Evolutionary conservation across 2,797 vertebrate species (phyloP), one percentile per base, ranked within the genome.

Genomic region (Apogon hyalosoma): DNA sequence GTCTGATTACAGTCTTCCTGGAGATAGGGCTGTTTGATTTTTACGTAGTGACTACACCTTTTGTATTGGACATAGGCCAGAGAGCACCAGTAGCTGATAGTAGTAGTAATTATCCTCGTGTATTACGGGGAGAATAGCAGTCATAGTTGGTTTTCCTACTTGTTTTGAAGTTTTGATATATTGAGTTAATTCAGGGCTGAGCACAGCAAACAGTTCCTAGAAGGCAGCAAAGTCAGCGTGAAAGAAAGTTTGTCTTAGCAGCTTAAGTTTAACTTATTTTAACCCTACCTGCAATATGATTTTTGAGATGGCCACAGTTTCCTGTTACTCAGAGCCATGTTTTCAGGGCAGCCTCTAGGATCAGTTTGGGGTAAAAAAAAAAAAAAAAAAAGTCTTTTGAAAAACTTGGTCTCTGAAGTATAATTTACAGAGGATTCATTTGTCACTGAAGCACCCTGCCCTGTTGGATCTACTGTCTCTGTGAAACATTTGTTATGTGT

Each of bases 401-500:
- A 36, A 36, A 36, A 40, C 9, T 28, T 50, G 43, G 19, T 79
- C 52, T 45, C 38, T 38, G 5, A 12, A 59, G 58, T 53, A 18
- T 53, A 48, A 54, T 53, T 58, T 53, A 56, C 46, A 1, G 14
- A 47, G 6, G 28, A 39, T n/a, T 63, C 43, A 67, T 77, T 75
- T 75, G 47, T 82, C 55, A 80, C 51, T 10, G 56, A 59, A 67
- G 48, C 46, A 46, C 40, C 49, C 9, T 50, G 24, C 69, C 16
- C 18, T 42, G 9, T 41, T 62, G 50, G 38, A 45, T 63, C 12
- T 16, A 66, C 67, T 62, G 41, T 46, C 48, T 57, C 52, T 69
- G 42, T 65, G 57, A 60, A 66, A 47, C 49, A 16, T 49, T 52
- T 67, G 65, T 59, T 47, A 48, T 57, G 59, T 16, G 18, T 47